A percentile compares a stretch with the other conserved stretches of the same genome.
phyloP scores from a whole-genome alignment of 2,888 invertebrate genomes.

The Tridacna gigas region DNA sequence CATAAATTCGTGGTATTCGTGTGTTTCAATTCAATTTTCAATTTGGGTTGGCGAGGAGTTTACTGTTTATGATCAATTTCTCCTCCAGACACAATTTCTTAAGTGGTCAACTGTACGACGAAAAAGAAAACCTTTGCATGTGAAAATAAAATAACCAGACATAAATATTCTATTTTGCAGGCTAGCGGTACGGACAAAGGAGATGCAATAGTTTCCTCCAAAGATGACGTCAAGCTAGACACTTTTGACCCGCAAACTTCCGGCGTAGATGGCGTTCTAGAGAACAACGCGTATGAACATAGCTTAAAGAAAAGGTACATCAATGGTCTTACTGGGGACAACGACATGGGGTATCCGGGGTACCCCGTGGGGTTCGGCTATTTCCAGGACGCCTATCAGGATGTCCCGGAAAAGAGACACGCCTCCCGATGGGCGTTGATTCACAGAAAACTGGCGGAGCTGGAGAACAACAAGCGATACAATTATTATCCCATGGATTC shows the following conservation, averaged over 20 bases:
- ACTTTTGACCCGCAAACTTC: too few relatives aligned
- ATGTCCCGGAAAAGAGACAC: slow-evolving; percentile 13
- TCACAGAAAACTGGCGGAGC: slow-evolving; percentile 19
- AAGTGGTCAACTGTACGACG: too few relatives aligned
- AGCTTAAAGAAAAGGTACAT: slow-evolving; percentile 14
- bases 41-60: too few relatives aligned
- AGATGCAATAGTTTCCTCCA: background rate
- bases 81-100: too few relatives aligned
- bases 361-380: slow-evolving; percentile 6
- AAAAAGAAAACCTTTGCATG: too few relatives aligned
- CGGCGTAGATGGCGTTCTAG: background rate
- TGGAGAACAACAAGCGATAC: slow-evolving; percentile 16
- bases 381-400: slow-evolving; percentile 4
- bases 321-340: background rate
- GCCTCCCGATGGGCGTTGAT: slow-evolving; percentile 19
- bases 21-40: too few relatives aligned
- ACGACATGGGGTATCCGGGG: slow-evolving; percentile 16
- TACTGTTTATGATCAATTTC: too few relatives aligned
- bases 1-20: background rate
- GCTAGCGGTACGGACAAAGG: background rate
- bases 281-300: background rate
- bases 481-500: slow-evolving; percentile 7
- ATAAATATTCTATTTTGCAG: background rate
- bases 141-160: too few relatives aligned
- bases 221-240: background rate